Conservation (phyloP, 2,113 vertebrate species). For the Blennius ocellaris region DNA sequence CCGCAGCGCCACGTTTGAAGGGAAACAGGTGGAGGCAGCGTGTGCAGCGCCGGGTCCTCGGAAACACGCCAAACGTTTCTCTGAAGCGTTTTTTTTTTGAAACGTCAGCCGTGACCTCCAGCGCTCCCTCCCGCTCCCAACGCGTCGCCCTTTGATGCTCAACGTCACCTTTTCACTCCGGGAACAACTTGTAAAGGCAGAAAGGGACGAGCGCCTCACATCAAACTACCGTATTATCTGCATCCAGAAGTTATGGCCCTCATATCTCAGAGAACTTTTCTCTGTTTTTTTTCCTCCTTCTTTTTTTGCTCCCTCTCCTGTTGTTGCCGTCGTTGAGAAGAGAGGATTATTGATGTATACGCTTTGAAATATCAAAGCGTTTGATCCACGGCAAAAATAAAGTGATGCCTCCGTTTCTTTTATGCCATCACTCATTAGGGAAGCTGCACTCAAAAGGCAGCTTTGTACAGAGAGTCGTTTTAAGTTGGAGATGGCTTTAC, state of each 20-base stretch:
- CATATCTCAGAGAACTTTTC: slow-evolving; percentile 15
- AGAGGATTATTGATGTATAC: slow-evolving; percentile 45
- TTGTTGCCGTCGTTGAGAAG: slow-evolving; percentile 39
- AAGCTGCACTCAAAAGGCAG: slow-evolving; percentile 44
- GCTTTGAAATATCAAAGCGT: slow-evolving; percentile 63
- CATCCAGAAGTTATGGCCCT: slow-evolving; percentile 27
- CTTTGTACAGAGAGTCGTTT: slow-evolving; percentile 55
- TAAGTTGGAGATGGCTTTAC: slow-evolving; percentile 62
- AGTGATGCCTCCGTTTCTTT: slow-evolving; percentile 55
- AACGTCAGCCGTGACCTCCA: too few species aligned
- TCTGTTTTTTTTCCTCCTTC: not conserved
- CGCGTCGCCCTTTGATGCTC: slow-evolving; percentile 22
- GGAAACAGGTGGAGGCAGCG: too few species aligned
- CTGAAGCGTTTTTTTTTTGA: too few species aligned
- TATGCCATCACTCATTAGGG: slow-evolving; percentile 58
- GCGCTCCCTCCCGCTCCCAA: not conserved
- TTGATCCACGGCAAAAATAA: slow-evolving; percentile 33
- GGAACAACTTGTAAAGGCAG: slow-evolving; percentile 17
- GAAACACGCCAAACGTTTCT: not conserved
- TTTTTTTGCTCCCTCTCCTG: not conserved
- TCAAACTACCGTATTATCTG: slow-evolving; percentile 45
- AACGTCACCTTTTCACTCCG: slow-evolving; percentile 28
- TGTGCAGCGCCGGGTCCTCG: not conserved
- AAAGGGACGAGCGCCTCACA: slow-evolving; percentile 3
- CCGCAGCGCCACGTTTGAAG: too few species aligned